Conservation (phyloP, 2,888 invertebrate genomes). For the Spodoptera littoralis region DNA sequence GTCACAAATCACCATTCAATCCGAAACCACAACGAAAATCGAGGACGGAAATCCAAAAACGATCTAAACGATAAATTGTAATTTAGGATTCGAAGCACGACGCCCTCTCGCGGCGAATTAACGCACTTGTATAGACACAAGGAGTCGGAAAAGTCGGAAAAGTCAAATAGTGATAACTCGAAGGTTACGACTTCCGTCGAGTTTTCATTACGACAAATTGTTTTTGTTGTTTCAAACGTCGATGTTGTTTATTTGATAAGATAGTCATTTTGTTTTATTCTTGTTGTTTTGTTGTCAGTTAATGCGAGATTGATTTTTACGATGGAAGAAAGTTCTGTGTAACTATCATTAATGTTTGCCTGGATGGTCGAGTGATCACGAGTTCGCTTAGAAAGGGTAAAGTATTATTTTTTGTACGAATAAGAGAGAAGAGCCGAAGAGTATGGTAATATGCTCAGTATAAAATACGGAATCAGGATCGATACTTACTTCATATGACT, state of each 20-base stretch:
- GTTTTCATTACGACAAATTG: constrained; percentile 21
- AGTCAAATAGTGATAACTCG: constrained; percentile 30
- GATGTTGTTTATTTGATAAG: constrained; percentile 12
- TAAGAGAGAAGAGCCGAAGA: too few species aligned
- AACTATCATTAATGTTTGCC: too few species aligned
- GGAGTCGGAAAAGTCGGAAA: constrained; percentile 7
- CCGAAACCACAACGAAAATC: constrained; percentile 17
- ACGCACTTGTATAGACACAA: constrained; percentile 10
- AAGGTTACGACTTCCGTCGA: constrained; percentile 22
- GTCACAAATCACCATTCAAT: neutral
- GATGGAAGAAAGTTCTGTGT: too few species aligned
- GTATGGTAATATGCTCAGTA: too few species aligned
- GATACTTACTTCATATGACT: too few species aligned
- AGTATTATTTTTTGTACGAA: too few species aligned
- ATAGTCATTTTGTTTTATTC: constrained; percentile 6
- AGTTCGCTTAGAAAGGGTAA: too few species aligned
- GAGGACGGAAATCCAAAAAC: constrained; percentile 15
- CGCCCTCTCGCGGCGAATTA: constrained; percentile 20
- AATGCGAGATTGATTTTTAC: too few species aligned
- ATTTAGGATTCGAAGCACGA: constrained; percentile 27
- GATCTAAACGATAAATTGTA: constrained; percentile 31
- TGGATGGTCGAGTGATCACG: too few species aligned
- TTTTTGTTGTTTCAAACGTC: constrained; percentile 23
- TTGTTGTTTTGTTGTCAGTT: neutral
- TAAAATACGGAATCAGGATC: too few species aligned